Base-by-base conservation (phyloP, 2,888 invertebrate genomes). In the Dryobotodes eremita region DNA sequence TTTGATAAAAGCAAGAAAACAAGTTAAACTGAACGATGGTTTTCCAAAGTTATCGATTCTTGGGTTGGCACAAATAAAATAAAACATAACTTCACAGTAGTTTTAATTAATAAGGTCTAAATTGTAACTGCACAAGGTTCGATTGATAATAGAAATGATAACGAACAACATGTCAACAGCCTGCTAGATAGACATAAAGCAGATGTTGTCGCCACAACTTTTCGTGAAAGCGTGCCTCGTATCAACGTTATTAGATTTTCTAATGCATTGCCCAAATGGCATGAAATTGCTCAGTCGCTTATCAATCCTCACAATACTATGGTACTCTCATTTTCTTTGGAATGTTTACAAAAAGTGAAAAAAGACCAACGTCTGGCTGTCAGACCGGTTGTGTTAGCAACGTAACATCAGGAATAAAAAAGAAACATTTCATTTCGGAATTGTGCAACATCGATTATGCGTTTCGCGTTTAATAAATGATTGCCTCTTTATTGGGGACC, bases 271-370 rank as follows among this genome's bases (percentile, higher is more conserved):
- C 73, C 86, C 88, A 91, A 93, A 92, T 89, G 86, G 91, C 94
- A 92, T 93, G 92, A 94, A 94, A 94, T 94, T 93, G 91, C 82
- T 83, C 83, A 87, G 84, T 80, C 72, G 82, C 83, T 86, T 89
- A 90, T 88, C 91, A 90, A 90, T 91, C 83, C 86, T 90, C 88
- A 89, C 88, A 89, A 90, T 89, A 81, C 79, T 82, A 79, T 81
- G 75, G 73, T 88, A 92, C 93, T 93, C 91, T 94, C 92, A 89
- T 89, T 93, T 94, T 94, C 93, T 82, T 91, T 84, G 93, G 93
- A 92, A 92, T 93, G 92, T 90, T 83, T 78, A 83, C 82, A 90
- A 92, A 91, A 90, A 88, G 87, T 73, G 76, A 80, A 85, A 88
- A 82, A 79, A 80, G 80, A 78, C 71, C 79, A 79, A 75, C 62